phyloP scores from a whole-genome alignment of 2,113 vertebrate species.

The Morphnarchus princeps region DNA sequence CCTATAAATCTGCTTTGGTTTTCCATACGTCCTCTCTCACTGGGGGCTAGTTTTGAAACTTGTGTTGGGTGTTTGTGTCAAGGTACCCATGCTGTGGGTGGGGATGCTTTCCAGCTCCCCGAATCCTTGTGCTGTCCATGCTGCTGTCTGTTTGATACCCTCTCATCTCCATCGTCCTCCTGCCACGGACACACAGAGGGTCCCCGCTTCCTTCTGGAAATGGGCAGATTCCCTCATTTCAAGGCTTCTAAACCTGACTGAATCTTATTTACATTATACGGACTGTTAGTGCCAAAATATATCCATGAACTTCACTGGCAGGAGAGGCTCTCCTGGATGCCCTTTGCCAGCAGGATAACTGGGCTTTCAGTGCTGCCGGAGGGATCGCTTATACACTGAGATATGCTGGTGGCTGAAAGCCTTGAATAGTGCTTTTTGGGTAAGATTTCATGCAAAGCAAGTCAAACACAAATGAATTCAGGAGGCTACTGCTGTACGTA shows the following conservation, averaged over 20 bases:
- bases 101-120: not conserved
- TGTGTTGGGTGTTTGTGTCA: not conserved
- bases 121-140: accelerated
- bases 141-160: not conserved
- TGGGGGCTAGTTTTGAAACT: no score
- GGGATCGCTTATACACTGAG: accelerated
- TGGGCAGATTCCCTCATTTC: not conserved
- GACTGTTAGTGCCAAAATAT: not conserved
- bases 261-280: not conserved
- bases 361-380: not conserved
- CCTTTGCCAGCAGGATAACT: not conserved
- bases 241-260: not conserved
- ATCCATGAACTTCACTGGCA: not conserved
- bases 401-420: not conserved
- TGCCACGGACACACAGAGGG: accelerated
- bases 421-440: not conserved
- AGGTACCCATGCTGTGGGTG: no score
- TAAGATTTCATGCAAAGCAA: not conserved
- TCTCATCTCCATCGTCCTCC: not conserved
- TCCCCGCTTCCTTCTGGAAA: not conserved
- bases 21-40: not conserved
- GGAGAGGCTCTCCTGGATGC: not conserved
- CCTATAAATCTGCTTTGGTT: not conserved
- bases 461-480: accelerated
- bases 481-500: not conserved